Conservation (phyloP, 2,113 vertebrate genomes). For the Saguinus imperator region DNA sequence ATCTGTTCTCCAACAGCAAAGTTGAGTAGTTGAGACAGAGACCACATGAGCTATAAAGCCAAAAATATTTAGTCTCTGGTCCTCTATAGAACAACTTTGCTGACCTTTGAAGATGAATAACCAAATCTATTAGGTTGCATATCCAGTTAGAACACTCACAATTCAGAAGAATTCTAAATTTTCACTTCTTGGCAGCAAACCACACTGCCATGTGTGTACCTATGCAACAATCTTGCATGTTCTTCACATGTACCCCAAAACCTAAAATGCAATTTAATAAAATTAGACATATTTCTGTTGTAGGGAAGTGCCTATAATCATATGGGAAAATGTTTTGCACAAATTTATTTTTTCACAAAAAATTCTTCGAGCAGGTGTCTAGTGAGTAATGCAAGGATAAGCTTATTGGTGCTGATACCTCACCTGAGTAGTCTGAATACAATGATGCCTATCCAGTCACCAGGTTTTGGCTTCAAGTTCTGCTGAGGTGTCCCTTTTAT, state of each 20-base stretch:
- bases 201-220: too few relatives aligned
- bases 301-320: neutral
- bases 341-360: neutral
- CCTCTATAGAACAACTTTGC: neutral
- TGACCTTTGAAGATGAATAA: neutral
- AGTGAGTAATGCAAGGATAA: neutral
- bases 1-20: neutral
- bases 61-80: neutral
- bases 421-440: neutral
- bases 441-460: rapidly evolving
- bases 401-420: neutral
- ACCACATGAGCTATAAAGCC: neutral
- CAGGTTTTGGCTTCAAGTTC: neutral
- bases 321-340: neutral
- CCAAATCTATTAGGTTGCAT: neutral
- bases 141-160: neutral
- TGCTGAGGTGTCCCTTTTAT: neutral
- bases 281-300: neutral
- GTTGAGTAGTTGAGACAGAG: neutral
- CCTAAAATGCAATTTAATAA: too few relatives aligned
- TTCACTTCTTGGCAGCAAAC: neutral
- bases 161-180: neutral
- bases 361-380: neutral
- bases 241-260: too few relatives aligned
- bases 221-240: too few relatives aligned